Percentiles rank a stretch among this genome's conserved stretches.
Evolutionary conservation across 2,113 vertebrate species (phyloP).

Genomic region (Raja brachyura): DNA sequence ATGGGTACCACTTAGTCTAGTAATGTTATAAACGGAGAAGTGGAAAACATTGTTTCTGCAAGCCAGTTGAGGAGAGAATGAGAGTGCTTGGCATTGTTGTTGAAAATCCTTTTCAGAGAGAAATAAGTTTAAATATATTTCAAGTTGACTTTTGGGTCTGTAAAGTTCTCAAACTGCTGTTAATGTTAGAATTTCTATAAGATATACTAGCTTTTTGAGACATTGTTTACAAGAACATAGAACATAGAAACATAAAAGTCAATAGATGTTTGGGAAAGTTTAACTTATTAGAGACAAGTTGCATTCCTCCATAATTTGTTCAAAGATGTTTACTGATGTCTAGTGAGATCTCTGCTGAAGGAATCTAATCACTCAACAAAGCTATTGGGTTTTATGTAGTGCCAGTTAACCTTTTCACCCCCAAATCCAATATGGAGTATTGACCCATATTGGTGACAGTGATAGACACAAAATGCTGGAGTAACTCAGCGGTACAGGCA

Average conservation of each 20-base stretch:
- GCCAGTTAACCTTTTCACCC: too few species aligned
- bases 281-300: not conserved
- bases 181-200: not conserved
- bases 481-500: too few species aligned
- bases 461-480: too few species aligned
- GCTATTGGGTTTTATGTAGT: not conserved
- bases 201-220: not conserved
- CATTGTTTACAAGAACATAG: not conserved
- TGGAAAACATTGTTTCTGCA: not conserved
- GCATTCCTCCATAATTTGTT: constrained; percentile 22
- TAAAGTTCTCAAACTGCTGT: not conserved
- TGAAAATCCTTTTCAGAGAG: not conserved
- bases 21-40: not conserved
- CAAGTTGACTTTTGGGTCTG: not conserved
- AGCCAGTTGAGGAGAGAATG: not conserved
- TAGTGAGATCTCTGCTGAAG: not conserved
- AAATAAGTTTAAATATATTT: not conserved
- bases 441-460: too few species aligned
- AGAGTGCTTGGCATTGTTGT: not conserved
- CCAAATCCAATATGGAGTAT: too few species aligned
- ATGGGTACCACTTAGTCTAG: too few species aligned
- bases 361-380: not conserved
- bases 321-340: constrained; percentile 19
- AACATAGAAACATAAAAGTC: too few species aligned
- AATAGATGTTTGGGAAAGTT: constrained; percentile 2